Evolutionary conservation across 2,113 vertebrate species (phyloP), one percentile per base, ranked within the genome.

Genomic region (Grantiella picta): DNA sequence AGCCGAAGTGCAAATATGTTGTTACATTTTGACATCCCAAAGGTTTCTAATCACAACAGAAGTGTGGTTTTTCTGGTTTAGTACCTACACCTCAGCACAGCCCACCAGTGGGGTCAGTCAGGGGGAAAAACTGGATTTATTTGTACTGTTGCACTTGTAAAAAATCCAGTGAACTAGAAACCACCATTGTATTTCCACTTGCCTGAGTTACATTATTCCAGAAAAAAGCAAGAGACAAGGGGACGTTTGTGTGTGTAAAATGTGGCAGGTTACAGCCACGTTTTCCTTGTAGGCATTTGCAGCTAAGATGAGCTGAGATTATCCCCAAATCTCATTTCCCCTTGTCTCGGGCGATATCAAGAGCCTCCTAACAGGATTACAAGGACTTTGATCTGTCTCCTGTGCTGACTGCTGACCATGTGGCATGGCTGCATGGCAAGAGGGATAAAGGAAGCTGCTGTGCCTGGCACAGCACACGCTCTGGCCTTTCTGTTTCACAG

Each of bases 251-350:
- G 15, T 28, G 20, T 2, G 1, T 54, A 53, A 64, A 54, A 53
- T 6, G 36, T 61, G 57, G 31, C 71, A 66, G 61, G 31, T 80
- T 77, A n/a, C 63, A 54, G 38, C 27, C 42, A 24, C 0, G 0
- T 88, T 95, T 94, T 86, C 71, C 42, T 89, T 60, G 45, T 85
- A 61, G 40, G 57, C 20, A 50, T 73, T 65, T 80, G 66, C 45
- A 90, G 44, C 14, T 72, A 35, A 76, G 9, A 60, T 85, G 75
- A 94, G 59, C 71, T 69, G 78, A 91, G 82, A 92, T 93, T 86
- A 90, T 73, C 79, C 79, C 19, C 66, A 93, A 83, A 95, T 95
- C 88, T 93, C 36, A 53, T 94, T 93, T 90, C 49, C 33, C 25
- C 35, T 54, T 35, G 18, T 88, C 90, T 72, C 45, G 40, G 82